Evolutionary conservation across 2,113 vertebrate genomes (phyloP).

Genomic region (Casuarius casuarius): DNA sequence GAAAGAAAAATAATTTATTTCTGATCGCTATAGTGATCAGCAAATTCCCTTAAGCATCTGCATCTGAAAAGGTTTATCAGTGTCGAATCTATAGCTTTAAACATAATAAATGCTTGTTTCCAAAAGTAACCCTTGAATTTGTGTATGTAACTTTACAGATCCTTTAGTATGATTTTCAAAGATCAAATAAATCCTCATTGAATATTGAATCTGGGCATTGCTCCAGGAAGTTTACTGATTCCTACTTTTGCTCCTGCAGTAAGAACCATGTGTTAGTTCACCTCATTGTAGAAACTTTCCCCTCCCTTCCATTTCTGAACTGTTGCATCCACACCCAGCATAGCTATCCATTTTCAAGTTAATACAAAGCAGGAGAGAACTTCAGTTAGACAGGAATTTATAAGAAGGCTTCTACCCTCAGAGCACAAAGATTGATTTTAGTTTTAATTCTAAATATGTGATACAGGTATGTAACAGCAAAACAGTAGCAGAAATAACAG

Average conservation of each 20-base stretch:
- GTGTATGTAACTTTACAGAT: neutral
- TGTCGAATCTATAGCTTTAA: neutral
- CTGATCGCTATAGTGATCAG: neutral
- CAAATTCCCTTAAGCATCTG: neutral
- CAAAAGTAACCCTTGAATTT: neutral
- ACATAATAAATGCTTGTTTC: neutral
- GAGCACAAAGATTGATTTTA: neutral
- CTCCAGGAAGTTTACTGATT: neutral
- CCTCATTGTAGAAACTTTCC: neutral
- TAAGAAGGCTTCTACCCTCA: neutral
- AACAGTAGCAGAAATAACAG: neutral
- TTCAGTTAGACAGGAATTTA: neutral
- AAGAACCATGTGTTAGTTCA: neutral
- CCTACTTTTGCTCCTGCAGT: neutral
- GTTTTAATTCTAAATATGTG: neutral
- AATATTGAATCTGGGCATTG: neutral
- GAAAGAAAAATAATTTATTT: conserved; percentile 4
- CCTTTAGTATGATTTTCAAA: neutral
- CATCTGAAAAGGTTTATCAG: neutral
- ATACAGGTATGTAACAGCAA: neutral
- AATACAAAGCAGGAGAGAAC: neutral
- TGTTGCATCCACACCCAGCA: neutral
- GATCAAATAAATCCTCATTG: neutral
- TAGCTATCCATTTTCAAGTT: neutral
- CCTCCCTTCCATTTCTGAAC: neutral